These are phyloP conservation scores for Spilarctia lutea DNA, from an alignment of 2,888 invertebrate species.

Conservation along the genomic window DNA sequence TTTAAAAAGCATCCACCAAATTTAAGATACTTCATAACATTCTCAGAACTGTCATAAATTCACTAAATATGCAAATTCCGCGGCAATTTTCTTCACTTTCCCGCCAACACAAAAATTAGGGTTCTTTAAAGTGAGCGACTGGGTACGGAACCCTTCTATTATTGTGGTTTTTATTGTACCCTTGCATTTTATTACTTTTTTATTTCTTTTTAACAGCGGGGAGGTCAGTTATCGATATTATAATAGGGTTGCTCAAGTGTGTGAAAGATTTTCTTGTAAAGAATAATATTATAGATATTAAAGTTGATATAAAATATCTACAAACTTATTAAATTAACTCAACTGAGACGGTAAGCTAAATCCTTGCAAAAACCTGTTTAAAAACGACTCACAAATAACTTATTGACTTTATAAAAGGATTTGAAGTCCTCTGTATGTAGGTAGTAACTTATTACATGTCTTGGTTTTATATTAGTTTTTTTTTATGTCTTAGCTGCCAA, in stretches of 20 bases:
- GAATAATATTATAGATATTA: slow-evolving; percentile 1
- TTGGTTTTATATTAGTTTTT: too few relatives aligned
- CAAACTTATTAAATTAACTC: not conserved
- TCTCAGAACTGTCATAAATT: slow-evolving; percentile 8
- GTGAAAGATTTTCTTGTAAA: slow-evolving; percentile 8
- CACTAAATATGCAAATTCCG: slow-evolving; percentile 43
- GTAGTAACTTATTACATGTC: not conserved
- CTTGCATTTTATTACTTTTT: slow-evolving; percentile 85
- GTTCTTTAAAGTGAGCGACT: slow-evolving; percentile 38
- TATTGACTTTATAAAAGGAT: too few relatives aligned
- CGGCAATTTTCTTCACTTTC: slow-evolving; percentile 38
- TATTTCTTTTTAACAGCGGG: slow-evolving; percentile 82
- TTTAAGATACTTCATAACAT: slow-evolving; percentile 15
- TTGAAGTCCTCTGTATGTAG: not conserved
- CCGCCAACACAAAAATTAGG: slow-evolving; percentile 59
- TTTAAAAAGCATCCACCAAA: not conserved
- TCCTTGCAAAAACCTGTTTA: too few relatives aligned
- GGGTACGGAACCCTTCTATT: slow-evolving; percentile 67
- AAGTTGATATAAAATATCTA: not conserved
- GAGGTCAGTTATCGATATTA: slow-evolving; percentile 69
- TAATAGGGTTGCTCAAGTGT: slow-evolving; percentile 60
- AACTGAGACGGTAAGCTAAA: not conserved
- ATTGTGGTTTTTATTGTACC: slow-evolving; percentile 70
- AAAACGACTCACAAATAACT: too few relatives aligned
- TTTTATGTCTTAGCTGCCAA: too few relatives aligned